Evolutionary conservation across 2,888 invertebrate species (phyloP).

Genomic region (Callyntrura sp.): DNA sequence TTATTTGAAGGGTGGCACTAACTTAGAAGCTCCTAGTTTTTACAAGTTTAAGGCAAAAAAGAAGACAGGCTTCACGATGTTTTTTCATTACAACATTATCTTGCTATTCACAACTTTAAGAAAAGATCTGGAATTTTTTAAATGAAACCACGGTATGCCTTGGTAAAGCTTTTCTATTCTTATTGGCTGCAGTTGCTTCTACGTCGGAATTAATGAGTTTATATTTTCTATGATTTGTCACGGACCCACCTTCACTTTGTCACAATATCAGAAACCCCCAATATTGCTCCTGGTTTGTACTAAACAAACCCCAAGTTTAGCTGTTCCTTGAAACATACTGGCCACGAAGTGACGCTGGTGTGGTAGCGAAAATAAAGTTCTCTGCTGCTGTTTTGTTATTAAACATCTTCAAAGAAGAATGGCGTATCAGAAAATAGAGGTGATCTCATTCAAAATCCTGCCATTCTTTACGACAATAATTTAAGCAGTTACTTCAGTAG

Average conservation of each 20-base stretch:
- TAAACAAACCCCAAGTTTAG: neutral
- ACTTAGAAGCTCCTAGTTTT: constrained; percentile 39
- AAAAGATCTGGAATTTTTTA: too few species aligned
- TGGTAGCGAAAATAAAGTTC: too few species aligned
- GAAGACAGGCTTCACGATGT: neutral
- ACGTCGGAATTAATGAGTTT: constrained; percentile 54
- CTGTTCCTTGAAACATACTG: constrained; percentile 1
- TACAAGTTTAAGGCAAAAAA: neutral
- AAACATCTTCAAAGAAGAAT: neutral
- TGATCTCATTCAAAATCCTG: constrained; percentile 12
- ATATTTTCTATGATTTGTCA: constrained; percentile 69
- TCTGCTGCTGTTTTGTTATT: neutral
- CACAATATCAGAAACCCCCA: neutral
- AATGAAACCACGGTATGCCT: neutral
- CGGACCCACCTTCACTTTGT: constrained; percentile 65
- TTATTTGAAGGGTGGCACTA: constrained; percentile 35
- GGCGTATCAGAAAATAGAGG: neutral
- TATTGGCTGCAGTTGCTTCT: neutral
- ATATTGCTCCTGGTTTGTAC: neutral
- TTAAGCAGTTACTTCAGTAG: neutral
- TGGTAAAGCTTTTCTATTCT: constrained; percentile 33
- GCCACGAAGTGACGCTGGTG: too few species aligned
- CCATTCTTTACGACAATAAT: neutral
- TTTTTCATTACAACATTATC: neutral
- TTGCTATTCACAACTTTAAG: too few species aligned